Evolutionary conservation across 2,888 invertebrate species (phyloP).

Genomic region (Phortica magna): DNA sequence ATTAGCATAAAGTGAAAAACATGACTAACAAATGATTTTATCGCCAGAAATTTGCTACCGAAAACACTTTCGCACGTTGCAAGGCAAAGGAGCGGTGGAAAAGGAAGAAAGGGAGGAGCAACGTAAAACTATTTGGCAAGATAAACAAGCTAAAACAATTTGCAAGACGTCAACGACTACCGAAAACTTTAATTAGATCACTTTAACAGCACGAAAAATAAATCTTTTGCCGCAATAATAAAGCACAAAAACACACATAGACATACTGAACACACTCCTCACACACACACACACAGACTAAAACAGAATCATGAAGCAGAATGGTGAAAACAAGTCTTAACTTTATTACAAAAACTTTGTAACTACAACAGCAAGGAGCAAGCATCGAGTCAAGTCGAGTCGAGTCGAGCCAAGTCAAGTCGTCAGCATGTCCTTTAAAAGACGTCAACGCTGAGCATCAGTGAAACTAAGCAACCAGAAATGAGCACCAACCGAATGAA

Average conservation of each 20-base stretch:
- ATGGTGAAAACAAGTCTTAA: neutral
- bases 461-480: constrained; percentile 4
- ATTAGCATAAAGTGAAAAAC: constrained; percentile 4
- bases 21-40: neutral
- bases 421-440: neutral
- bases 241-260: constrained; percentile 48
- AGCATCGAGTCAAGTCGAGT: neutral
- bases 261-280: constrained; percentile 43
- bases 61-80: neutral
- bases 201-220: constrained; percentile 63
- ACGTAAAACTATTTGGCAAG: constrained; percentile 12
- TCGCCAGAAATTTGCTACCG: neutral
- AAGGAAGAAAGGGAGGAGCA: neutral
- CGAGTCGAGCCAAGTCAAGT: neutral
- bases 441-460: neutral
- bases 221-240: constrained; percentile 66
- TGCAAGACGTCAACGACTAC: constrained; percentile 29
- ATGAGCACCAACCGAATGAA: neutral
- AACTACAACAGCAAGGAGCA: neutral
- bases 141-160: constrained; percentile 47
- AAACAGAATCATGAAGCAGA: neutral
- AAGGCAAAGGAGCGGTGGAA: neutral
- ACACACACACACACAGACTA: constrained; percentile 57
- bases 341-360: constrained; percentile 14
- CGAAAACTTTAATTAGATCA: constrained; percentile 67